Conservation (phyloP, 2,888 invertebrate species). For the Cerastoderma edule region DNA sequence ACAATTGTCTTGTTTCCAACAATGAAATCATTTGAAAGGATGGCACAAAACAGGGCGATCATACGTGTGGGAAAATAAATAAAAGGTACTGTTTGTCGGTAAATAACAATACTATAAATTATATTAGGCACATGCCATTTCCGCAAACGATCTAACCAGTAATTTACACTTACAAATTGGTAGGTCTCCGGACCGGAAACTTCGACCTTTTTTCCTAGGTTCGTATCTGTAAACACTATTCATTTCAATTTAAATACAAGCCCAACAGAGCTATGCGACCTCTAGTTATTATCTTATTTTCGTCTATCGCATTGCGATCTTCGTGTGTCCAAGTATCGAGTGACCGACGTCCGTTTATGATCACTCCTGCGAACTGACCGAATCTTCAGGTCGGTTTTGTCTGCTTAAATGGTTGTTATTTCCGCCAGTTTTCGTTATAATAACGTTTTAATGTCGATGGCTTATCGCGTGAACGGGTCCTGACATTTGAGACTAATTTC, state of each 20-base stretch:
- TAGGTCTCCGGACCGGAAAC: background rate
- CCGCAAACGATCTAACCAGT: constrained; percentile 10
- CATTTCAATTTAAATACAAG: no score
- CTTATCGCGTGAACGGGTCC: background rate
- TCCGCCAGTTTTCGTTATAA: constrained; percentile 24
- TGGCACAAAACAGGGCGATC: no score
- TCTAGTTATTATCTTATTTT: no score
- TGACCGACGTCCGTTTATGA: no score
- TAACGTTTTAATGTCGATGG: constrained; percentile 13
- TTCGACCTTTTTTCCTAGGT: background rate
- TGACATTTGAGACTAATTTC: constrained; percentile 6
- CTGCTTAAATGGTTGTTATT: constrained; percentile 21
- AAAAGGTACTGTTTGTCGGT: background rate
- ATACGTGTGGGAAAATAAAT: no score
- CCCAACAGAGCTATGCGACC: no score
- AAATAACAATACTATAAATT: constrained; percentile 7
- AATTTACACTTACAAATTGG: constrained; percentile 13
- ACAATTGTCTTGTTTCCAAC: no score
- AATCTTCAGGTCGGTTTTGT: constrained; percentile 2
- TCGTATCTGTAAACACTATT: no score
- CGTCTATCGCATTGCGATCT: no score
- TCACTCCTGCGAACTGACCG: constrained; percentile 18
- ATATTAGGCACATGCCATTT: background rate
- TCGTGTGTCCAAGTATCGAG: no score
- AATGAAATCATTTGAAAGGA: no score